These are phyloP conservation scores for Microtus pennsylvanicus DNA, from an alignment of 2,113 vertebrate genomes.

Conservation along the genomic window DNA sequence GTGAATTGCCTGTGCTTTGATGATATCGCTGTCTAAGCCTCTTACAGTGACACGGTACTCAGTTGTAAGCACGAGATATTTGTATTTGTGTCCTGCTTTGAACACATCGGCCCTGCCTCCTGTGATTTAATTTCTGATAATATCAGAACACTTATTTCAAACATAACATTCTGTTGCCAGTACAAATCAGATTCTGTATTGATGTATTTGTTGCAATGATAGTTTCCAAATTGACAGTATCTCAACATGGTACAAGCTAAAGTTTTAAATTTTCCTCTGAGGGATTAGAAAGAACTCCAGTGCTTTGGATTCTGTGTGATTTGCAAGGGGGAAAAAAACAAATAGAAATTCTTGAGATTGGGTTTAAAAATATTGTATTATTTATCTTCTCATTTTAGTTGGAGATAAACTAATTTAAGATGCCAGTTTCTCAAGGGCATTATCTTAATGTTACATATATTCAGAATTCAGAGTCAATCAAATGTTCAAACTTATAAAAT, in stretches of 20 bases:
- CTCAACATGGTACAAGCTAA: background rate
- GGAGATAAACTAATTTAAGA: constrained; percentile 13
- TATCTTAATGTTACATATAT: background rate
- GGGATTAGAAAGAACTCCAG: background rate
- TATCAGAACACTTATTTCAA: background rate
- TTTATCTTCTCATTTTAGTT: background rate
- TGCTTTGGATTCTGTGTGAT: background rate
- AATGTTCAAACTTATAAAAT: background rate
- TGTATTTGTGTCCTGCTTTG: background rate
- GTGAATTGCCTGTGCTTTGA: background rate
- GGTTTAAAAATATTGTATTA: background rate
- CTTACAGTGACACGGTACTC: background rate
- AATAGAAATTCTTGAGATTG: background rate
- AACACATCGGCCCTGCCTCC: background rate
- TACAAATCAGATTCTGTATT: background rate
- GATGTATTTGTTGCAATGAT: background rate
- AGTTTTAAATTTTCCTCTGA: background rate
- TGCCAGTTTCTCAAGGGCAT: background rate
- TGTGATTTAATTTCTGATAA: constrained; percentile 11
- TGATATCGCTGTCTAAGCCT: background rate
- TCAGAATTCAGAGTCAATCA: background rate
- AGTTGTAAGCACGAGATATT: background rate
- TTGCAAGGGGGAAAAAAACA: background rate
- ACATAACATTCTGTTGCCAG: background rate
- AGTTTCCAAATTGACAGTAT: background rate